phyloP scores from a whole-genome alignment of 1,140 invertebrate species.

The Melipona quadrifasciata region DNA sequence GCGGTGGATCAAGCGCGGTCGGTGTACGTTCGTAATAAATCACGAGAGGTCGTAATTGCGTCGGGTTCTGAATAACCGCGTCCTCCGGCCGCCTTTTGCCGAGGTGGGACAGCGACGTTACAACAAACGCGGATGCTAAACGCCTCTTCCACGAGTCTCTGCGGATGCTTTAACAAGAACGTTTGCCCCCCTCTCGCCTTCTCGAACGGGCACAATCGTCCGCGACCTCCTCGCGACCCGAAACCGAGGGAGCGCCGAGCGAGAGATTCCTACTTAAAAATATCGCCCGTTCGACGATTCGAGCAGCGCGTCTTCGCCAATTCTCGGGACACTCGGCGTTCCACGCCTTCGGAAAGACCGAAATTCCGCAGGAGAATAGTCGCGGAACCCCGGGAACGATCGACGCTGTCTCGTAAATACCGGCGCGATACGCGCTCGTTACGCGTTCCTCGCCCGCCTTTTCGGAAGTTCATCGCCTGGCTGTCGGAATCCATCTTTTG shows the following conservation, averaged over 20 bases:
- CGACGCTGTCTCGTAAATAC: conserved; percentile 57
- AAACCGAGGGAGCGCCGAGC: background rate
- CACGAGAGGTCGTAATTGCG: background rate
- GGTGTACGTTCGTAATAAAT: conserved; percentile 26
- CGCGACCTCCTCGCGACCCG: background rate
- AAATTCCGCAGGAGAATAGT: conserved; percentile 45
- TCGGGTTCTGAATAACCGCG: background rate
- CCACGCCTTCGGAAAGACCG: background rate
- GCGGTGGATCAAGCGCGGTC: background rate
- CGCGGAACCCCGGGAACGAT: conserved; percentile 16
- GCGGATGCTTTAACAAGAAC: background rate
- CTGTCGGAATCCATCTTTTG: conserved; percentile 66
- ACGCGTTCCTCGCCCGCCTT: conserved; percentile 51
- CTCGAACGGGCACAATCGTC: background rate
- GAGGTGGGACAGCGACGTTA: conserved; percentile 3
- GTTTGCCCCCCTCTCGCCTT: background rate
- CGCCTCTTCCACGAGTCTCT: background rate
- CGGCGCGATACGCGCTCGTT: conserved; percentile 38
- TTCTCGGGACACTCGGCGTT: background rate
- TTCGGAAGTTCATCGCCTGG: conserved; percentile 52
- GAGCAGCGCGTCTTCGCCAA: background rate
- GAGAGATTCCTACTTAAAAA: background rate
- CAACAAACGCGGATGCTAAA: conserved; percentile 14
- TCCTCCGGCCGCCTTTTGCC: background rate
- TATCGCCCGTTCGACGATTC: background rate